Percentiles rank a stretch among this genome's conserved stretches.
These are phyloP conservation scores for Eledona agricola DNA, from an alignment of 2,888 invertebrate species.

Conservation along the genomic window DNA sequence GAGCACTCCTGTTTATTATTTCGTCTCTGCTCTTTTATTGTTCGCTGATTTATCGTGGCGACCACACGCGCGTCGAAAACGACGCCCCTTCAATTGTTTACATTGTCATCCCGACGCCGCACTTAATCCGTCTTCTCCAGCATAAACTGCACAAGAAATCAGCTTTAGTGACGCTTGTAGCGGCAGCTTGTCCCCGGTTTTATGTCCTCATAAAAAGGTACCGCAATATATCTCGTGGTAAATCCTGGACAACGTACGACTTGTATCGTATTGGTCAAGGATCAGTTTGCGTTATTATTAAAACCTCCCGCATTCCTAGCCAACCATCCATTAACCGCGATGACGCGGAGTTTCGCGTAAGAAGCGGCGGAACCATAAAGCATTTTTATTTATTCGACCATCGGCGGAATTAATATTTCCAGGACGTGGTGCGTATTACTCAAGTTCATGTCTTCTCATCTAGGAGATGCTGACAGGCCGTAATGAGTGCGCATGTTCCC, in stretches of 20 bases:
- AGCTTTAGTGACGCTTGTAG: conserved; percentile 35
- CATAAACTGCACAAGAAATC: conserved; percentile 35
- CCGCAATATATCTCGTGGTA: conserved; percentile 42
- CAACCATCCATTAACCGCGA: conserved; percentile 17
- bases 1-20: conserved; percentile 4
- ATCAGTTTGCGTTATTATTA: conserved; percentile 16
- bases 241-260: conserved; percentile 34
- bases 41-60: not conserved
- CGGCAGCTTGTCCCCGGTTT: conserved; percentile 40
- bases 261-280: conserved; percentile 19
- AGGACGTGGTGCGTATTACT: conserved; percentile 41
- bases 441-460: conserved; percentile 45
- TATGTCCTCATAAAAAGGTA: conserved; percentile 43
- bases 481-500: conserved; percentile 48
- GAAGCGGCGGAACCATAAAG: conserved; percentile 14
- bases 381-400: conserved; percentile 23
- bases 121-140: conserved; percentile 33
- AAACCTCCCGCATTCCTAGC: not conserved
- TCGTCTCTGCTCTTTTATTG: conserved; percentile 1
- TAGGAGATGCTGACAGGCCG: conserved; percentile 44
- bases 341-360: conserved; percentile 12
- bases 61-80: not conserved
- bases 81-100: conserved; percentile 23
- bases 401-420: conserved; percentile 38
- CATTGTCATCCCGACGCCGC: conserved; percentile 15